Conservation (phyloP, 2,113 vertebrate species). For the Pluvialis apricaria region DNA sequence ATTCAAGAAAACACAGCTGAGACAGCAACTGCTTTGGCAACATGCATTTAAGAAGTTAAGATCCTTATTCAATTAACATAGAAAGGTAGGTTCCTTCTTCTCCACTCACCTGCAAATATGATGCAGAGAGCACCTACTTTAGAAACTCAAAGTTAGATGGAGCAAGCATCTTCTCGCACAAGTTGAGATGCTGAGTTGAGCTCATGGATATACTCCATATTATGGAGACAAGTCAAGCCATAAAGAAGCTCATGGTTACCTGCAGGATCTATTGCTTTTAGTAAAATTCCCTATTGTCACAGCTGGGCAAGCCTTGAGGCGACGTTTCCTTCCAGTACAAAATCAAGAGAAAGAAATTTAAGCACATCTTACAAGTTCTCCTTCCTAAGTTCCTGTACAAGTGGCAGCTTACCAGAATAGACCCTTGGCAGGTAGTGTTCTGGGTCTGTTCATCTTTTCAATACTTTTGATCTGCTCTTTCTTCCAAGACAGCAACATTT, state of each 20-base stretch:
- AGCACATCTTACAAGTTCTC: not conserved
- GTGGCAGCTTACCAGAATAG: not conserved
- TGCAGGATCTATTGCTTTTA: not conserved
- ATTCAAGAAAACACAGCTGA: not conserved
- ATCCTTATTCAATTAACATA: not conserved
- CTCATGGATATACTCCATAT: not conserved
- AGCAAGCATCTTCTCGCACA: not conserved
- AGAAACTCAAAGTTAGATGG: not conserved
- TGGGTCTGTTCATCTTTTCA: not conserved
- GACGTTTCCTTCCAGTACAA: not conserved
- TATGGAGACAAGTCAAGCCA: not conserved
- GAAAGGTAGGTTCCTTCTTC: not conserved
- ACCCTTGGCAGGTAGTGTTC: not conserved
- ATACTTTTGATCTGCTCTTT: not conserved
- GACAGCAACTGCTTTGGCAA: not conserved
- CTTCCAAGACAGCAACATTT: not conserved
- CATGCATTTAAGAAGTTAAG: not conserved
- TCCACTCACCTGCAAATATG: not conserved
- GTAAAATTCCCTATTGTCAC: not conserved
- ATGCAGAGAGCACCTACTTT: not conserved
- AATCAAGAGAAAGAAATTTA: not conserved
- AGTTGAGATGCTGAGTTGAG: not conserved
- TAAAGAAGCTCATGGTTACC: not conserved
- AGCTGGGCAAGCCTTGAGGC: not conserved
- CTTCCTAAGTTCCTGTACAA: not conserved